phyloP scores from a whole-genome alignment of 2,797 vertebrate genomes.

The Parauchenoglanis punctatus region DNA sequence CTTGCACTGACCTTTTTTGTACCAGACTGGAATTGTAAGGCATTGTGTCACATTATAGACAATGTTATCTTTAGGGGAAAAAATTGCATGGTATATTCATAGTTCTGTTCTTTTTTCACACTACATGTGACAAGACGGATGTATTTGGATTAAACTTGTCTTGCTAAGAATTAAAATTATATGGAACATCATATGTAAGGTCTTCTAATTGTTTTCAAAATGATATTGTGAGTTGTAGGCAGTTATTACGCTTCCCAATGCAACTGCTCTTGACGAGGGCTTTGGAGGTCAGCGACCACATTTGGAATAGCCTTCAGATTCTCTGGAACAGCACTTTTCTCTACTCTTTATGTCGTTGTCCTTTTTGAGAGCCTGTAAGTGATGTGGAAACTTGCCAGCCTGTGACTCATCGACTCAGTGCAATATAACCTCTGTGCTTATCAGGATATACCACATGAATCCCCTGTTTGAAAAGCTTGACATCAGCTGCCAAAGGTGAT shows the following conservation, averaged over 20 bases:
- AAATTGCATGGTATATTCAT: background rate
- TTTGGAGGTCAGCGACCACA: slow-evolving; percentile 50
- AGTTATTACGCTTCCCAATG: slow-evolving; percentile 47
- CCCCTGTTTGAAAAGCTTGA: background rate
- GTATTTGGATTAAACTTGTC: background rate
- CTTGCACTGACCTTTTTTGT: slow-evolving; percentile 47
- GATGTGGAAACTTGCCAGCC: slow-evolving; percentile 34
- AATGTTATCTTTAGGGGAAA: background rate
- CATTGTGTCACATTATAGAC: background rate
- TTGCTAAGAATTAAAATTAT: background rate
- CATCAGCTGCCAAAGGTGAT: slow-evolving; percentile 15
- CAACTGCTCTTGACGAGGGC: slow-evolving; percentile 36
- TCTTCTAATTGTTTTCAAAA: slow-evolving; percentile 29
- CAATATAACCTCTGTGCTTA: slow-evolving; percentile 36
- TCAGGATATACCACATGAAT: slow-evolving; percentile 21
- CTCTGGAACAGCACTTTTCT: slow-evolving; percentile 44
- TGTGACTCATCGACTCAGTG: background rate
- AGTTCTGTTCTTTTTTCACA: background rate
- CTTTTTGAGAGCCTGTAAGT: slow-evolving; percentile 43
- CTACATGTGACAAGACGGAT: background rate
- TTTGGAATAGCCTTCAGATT: slow-evolving; percentile 44
- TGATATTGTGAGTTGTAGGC: slow-evolving; percentile 9
- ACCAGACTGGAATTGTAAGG: slow-evolving; percentile 20
- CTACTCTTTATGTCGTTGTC: slow-evolving; percentile 32
- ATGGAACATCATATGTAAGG: background rate